Evolutionary conservation across 2,888 invertebrate genomes (phyloP), one percentile per base, ranked within the genome.

Genomic region (Apamea sordens): DNA sequence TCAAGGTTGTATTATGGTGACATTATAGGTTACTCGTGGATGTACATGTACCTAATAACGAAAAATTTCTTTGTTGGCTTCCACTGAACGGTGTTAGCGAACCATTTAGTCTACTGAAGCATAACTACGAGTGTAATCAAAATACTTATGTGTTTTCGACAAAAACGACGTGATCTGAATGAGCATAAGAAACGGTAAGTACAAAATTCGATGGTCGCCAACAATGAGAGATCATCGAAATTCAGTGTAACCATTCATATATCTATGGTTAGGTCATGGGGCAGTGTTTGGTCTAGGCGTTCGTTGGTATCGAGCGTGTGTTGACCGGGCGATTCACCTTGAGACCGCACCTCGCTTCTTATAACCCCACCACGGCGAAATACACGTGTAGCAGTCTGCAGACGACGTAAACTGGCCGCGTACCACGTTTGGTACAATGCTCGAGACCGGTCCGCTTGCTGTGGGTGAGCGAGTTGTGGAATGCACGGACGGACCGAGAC

Each of bases 391-490:
- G 86, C 86, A 89, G 91, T 89, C 89, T 82, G 91, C 88, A 86
- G 89, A 88, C 94, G 90, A 90, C 92, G 87, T 83, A 92, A 95
- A 93, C 92, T 92, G 93, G 93, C 78, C 92, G 96, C 85, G 88
- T 95, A 90, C 85, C 90, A 91, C 89, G 93, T 95, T 94, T 95
- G 93, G 95, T 96, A 96, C 95, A 95, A 95, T 94, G 95, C 93
- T 94, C 93, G 93, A 93, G 96, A 96, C 96, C 96, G 96, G 96
- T 96, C 96, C 92, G 92, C 91, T 86, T 92, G 90, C 95, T 96
- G 96, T 96, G 96, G 96, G 96, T 97, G 96, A 97, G 95, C 96
- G 93, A 95, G 96, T 96, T 94, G 94, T 93, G 96, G 97, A 96
- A 97, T 97, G 97, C 94, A 95, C 92, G 92, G 95, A 95, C 95